phyloP scores from a whole-genome alignment of 1,140 invertebrate species.

The Drosophila suzukii region DNA sequence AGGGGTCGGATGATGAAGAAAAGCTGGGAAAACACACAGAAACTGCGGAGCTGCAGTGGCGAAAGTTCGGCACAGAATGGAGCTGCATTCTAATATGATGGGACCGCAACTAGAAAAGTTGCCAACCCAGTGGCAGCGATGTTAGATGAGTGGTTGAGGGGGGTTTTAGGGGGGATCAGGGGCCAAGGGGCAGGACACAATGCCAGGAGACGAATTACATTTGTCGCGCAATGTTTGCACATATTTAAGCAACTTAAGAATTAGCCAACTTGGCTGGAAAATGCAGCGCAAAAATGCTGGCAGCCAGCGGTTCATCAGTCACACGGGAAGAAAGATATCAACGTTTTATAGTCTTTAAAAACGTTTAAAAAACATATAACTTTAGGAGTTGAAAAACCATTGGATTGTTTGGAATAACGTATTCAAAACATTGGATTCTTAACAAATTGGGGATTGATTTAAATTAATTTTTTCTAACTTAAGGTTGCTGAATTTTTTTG shows the following conservation, averaged over 20 bases:
- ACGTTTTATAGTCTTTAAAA: neutral
- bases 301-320: constrained; percentile 26
- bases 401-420: too few relatives aligned
- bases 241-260: constrained; percentile 80
- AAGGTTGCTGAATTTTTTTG: too few relatives aligned
- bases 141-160: constrained; percentile 16
- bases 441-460: too few relatives aligned
- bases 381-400: too few relatives aligned
- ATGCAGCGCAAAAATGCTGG: constrained; percentile 58
- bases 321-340: neutral
- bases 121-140: constrained; percentile 24
- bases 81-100: constrained; percentile 66
- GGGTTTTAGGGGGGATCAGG: neutral
- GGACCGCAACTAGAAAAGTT: constrained; percentile 56
- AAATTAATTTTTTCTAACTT: too few relatives aligned
- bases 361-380: too few relatives aligned
- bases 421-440: neutral
- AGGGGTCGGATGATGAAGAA: neutral
- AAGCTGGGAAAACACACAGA: constrained; percentile 41
- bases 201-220: constrained; percentile 72
- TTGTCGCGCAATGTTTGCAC: constrained; percentile 74
- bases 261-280: constrained; percentile 67
- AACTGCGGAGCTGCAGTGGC: constrained; percentile 31
- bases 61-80: constrained; percentile 47
- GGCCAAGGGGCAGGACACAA: constrained; percentile 14